Base-by-base conservation (phyloP, 1,140 invertebrate species). In the Drosophila miranda region DNA sequence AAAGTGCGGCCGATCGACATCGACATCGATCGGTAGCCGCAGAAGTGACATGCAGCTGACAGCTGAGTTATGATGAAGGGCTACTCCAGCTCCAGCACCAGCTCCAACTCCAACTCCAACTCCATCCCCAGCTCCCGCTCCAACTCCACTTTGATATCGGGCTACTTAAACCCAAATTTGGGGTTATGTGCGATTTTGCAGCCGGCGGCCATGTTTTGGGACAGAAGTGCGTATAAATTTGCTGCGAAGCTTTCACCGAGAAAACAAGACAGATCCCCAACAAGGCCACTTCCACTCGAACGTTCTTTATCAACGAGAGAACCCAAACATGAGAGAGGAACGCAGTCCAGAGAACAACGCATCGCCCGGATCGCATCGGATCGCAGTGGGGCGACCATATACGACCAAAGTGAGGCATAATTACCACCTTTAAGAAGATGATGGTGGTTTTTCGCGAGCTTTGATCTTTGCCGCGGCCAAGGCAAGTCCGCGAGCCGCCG, bases 371-470 rank as follows among this genome's bases (percentile, higher is more conserved):
- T 60, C 43, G 58, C 30, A 44, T 38, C 44, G 48, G 21, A 30
- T 38, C 11, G 34, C 34, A 38, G 34, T 38, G 34, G 5, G 64
- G 64, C 70, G 42, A 75, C 51, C 71, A 66, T 54, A 74, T 73
- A 54, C 50, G 58, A 51, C 52, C 71, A 71, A 68, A 72, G 66
- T 76, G 69, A 76, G 75, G 83, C 86, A 89, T 89, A 89, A 89
- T 89, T 89, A 89, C 86, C 86, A 89, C 86, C 86, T 89, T 89
- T 87, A 82, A 72, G 81, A 89, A 89, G 78, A 88, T 88, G 86
- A 89, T 89, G 86, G 81, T 89, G 86, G 86, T 79, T 89, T 89
- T 89, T 89, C 86, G 86, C 86, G 86, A 54, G 68, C 86, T 89
- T 89, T 89, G 86, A 89, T 89, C 86, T 82, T 55, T 34, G 75